Evolutionary conservation across 2,888 invertebrate genomes (phyloP), one percentile per base, ranked within the genome.

Genomic region (Philonicus albiceps): DNA sequence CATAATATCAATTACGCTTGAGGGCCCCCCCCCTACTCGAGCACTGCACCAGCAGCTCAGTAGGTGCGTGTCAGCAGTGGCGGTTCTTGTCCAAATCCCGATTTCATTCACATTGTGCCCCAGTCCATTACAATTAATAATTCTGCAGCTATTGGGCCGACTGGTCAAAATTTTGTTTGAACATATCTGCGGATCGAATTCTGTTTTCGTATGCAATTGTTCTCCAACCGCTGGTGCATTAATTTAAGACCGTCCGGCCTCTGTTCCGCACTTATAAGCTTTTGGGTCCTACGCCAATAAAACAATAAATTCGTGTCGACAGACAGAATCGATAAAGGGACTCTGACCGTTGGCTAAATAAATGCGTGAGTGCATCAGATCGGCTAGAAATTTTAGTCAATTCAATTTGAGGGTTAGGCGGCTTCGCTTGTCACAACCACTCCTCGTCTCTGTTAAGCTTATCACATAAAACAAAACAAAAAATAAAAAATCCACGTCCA

Each of bases 41-140:
- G 74, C 37, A 11, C 22, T 11, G 31, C 37, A n/a, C n/a, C n/a
- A 37, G 11, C 22, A 64, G 31, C 3, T 74, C 16, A 34, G 30
- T 16, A 19, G 73, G 13, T 73, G 73, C 30, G 64, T 22, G 64
- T 64, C 22, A 27, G 64, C 64, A 8, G 55, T 22, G 37, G 37
- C 37, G 37, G 37, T 37, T 27, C 64, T 64, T 64, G 22, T 22
- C 1, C 11, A 64, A 64, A 64, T 64, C 53, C 53, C 19, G 30
- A 80, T 31, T 53, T 53, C 49, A 80, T 80, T 76, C 80, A 30
- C 49, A 80, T 53, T 53, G 64, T 53, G 53, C 30, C 22, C 19
- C 27, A 27, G 80, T 80, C 80, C 80, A 80, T 80, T 80, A 80
- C 80, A 53, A 80, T 80, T 80, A 80, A 80, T 80, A 80, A 80